Percentiles rank a stretch among this genome's conserved stretches.
phyloP scores from a whole-genome alignment of 2,113 vertebrate genomes.

The Oncorhynchus clarkii region DNA sequence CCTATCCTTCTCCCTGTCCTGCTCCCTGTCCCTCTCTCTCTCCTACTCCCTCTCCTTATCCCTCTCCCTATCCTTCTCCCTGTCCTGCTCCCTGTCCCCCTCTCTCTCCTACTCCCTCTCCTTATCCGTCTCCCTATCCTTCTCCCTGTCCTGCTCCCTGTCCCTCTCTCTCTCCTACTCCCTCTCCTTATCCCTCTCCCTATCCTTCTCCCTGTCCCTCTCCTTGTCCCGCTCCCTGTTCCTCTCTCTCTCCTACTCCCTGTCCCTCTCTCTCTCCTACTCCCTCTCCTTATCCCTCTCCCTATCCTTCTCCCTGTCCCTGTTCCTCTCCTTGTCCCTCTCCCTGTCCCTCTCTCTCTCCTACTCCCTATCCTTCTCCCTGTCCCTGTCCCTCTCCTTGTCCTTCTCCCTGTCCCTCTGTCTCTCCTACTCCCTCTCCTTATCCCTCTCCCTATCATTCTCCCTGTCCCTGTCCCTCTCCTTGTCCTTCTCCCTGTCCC shows the following conservation, averaged over 20 bases:
- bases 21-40: not conserved
- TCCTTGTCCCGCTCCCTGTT: not conserved
- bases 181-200: no score
- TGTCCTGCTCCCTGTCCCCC: no score
- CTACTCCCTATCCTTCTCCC: not conserved
- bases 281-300: not conserved
- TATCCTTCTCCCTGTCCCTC: no score
- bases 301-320: not conserved
- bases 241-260: not conserved
- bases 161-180: no score
- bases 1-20: fast-evolving
- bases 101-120: no score
- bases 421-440: not conserved
- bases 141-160: no score
- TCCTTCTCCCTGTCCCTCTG: no score
- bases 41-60: no score
- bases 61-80: no score
- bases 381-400: not conserved
- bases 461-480: not conserved
- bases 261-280: not conserved
- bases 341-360: not conserved
- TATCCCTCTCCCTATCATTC: not conserved
- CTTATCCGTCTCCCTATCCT: no score
- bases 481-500: not conserved
- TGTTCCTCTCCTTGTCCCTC: not conserved